Percentiles rank a stretch among this genome's conserved stretches.
phyloP scores from a whole-genome alignment of 1,140 invertebrate species.

The Spodoptera litura region DNA sequence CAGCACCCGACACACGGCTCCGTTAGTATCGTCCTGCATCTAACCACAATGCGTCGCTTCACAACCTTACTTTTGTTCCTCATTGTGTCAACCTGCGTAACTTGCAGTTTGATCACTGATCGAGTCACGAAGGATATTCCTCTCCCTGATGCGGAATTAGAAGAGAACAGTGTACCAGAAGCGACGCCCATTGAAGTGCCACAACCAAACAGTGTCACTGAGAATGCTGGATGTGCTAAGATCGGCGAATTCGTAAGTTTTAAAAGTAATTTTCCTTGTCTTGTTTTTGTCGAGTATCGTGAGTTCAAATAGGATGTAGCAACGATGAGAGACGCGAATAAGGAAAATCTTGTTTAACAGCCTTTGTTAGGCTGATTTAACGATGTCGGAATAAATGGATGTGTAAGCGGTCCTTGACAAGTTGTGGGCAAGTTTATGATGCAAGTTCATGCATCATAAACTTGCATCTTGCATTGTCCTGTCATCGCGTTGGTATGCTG shows the following conservation, averaged over 20 bases:
- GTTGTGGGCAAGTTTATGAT: too few relatives aligned
- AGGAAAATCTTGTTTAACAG: background rate
- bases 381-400: background rate
- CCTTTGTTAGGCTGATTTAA: background rate
- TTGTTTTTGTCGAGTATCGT: background rate
- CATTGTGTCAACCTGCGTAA: slow-evolving; percentile 49
- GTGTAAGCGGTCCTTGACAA: too few relatives aligned
- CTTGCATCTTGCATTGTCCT: too few relatives aligned
- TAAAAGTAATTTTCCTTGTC: slow-evolving; percentile 20
- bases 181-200: slow-evolving; percentile 38
- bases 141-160: slow-evolving; percentile 18
- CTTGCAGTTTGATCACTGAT: slow-evolving; percentile 57
- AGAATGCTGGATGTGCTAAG: slow-evolving; percentile 57
- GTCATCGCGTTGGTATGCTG: background rate
- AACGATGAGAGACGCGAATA: too few relatives aligned
- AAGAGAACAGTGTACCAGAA: background rate
- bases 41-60: slow-evolving; percentile 59
- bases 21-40: slow-evolving; percentile 48
- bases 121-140: slow-evolving; percentile 53
- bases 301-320: background rate
- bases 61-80: slow-evolving; percentile 49
- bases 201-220: slow-evolving; percentile 47
- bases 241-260: slow-evolving; percentile 72
- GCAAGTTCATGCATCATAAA: too few relatives aligned
- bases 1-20: slow-evolving; percentile 34